These are phyloP conservation scores for Dione vanillae DNA, from an alignment of 2,888 invertebrate species.

Conservation along the genomic window DNA sequence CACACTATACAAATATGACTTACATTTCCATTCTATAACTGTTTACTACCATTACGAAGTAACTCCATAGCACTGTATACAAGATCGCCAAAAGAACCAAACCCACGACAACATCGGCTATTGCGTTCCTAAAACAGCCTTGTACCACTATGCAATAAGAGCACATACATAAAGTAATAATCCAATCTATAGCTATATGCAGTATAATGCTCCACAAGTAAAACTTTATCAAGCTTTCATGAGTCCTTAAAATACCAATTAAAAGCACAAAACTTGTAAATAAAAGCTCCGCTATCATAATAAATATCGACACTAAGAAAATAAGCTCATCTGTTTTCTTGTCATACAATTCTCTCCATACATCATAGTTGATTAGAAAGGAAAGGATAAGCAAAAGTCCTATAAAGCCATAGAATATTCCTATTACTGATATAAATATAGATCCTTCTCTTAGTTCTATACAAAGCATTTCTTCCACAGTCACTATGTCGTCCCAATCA, in stretches of 20 bases:
- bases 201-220: constrained; percentile 52
- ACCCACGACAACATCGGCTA: constrained; percentile 46
- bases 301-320: constrained; percentile 49
- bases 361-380: constrained; percentile 48
- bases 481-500: constrained; percentile 43
- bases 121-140: constrained; percentile 52
- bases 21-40: constrained; percentile 50
- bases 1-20: constrained; percentile 4
- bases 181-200: constrained; percentile 52
- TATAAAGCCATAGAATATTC: constrained; percentile 53
- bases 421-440: constrained; percentile 49
- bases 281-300: constrained; percentile 47
- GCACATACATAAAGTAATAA: constrained; percentile 45
- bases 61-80: constrained; percentile 53
- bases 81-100: constrained; percentile 44
- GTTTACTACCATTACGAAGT: constrained; percentile 52
- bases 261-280: constrained; percentile 52
- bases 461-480: constrained; percentile 50
- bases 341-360: constrained; percentile 52
- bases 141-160: constrained; percentile 52
- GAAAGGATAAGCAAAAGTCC: constrained; percentile 51
- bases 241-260: constrained; percentile 47
- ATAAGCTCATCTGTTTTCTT: constrained; percentile 52
- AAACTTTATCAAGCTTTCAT: constrained; percentile 46
- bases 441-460: constrained; percentile 52